Evolutionary conservation across 2,888 invertebrate species (phyloP).

Genomic region (Pristionchus fissidentatus): DNA sequence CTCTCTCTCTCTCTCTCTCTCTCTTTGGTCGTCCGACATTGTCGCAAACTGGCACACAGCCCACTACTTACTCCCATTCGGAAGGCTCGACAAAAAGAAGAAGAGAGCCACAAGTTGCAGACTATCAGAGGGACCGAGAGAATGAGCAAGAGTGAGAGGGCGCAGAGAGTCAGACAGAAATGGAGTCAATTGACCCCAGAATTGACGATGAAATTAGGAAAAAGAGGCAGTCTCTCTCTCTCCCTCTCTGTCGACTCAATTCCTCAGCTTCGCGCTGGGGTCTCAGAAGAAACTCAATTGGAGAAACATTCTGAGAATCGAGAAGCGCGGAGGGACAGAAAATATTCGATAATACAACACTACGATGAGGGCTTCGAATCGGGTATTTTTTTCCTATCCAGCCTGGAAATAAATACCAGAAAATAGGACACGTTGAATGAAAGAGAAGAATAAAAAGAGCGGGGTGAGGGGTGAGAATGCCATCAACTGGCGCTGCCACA

Average conservation of each 20-base stretch:
- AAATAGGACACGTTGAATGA: background rate
- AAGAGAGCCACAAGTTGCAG: conserved; percentile 4
- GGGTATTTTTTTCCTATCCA: no score
- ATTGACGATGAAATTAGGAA: conserved; percentile 9
- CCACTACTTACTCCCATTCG: conserved; percentile 33
- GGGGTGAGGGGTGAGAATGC: background rate
- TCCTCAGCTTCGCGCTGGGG: background rate
- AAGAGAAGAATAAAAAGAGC: background rate
- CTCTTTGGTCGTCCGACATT: background rate
- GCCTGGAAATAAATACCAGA: no score
- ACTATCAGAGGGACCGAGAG: background rate
- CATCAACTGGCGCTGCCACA: conserved; percentile 4
- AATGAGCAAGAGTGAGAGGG: background rate
- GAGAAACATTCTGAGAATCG: background rate
- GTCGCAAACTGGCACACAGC: conserved; percentile 37
- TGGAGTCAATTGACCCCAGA: background rate
- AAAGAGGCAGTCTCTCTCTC: background rate
- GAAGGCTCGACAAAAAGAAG: background rate
- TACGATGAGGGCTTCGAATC: no score
- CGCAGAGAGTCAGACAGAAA: background rate
- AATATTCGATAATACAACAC: no score
- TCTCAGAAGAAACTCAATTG: background rate
- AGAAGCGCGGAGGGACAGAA: background rate
- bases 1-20: background rate
- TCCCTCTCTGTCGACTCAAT: background rate